Conservation (phyloP, 2,113 vertebrate genomes). For the Prunella himalayana region DNA sequence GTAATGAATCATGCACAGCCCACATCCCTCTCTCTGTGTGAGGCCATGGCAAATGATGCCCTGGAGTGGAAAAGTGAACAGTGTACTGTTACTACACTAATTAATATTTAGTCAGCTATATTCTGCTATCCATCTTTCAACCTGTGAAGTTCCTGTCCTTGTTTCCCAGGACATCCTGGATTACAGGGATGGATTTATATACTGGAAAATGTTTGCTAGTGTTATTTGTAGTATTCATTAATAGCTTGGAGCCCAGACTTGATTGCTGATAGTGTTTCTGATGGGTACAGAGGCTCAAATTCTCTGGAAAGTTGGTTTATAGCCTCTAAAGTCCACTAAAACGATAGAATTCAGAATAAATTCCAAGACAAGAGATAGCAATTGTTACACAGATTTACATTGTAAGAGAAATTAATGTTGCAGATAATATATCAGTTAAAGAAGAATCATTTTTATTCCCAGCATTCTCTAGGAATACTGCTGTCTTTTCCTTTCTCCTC, state of each 20-base stretch:
- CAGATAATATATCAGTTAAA: not conserved
- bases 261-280: not conserved
- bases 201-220: not conserved
- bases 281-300: not conserved
- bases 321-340: not conserved
- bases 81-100: not conserved
- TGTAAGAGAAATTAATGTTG: not conserved
- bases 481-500: not conserved
- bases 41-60: not conserved
- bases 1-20: not conserved
- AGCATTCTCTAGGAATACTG: not conserved
- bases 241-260: not conserved
- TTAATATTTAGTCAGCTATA: not conserved
- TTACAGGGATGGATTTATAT: not conserved
- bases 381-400: not conserved
- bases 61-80: not conserved
- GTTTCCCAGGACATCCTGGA: not conserved
- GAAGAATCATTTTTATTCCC: not conserved
- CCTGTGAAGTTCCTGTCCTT: not conserved
- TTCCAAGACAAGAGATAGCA: not conserved
- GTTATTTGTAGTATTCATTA: not conserved
- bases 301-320: not conserved
- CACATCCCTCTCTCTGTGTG: not conserved
- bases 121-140: not conserved
- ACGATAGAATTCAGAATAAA: not conserved